Base-by-base conservation (phyloP, 2,888 invertebrate genomes). In the Acrobasis repandana region DNA sequence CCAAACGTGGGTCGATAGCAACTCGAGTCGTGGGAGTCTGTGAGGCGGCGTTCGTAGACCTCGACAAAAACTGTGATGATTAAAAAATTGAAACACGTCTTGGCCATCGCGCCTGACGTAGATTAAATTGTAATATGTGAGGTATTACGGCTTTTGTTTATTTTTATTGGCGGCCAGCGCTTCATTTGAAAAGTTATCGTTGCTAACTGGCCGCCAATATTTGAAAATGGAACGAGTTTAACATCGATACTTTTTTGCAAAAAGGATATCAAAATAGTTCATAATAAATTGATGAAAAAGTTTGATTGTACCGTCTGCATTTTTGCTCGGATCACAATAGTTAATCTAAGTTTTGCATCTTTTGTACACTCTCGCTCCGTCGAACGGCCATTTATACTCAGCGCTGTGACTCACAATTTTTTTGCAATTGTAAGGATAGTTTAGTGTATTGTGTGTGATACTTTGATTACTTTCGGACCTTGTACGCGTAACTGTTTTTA, bases 21-120 rank as follows among this genome's bases (percentile, higher is more conserved):
- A 18, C 54, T 58, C 49, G 43, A 38, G 38, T 16, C 38, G 54
- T 54, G 54, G 54, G 54, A 54, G 54, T 38, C 54, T 54, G 38
- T 38, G n/a, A 50, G 52, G 38, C 54, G 54, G 54, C 65, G 65
- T 64, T 59, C 65, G 50, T 64, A 64, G 65, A 60, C 60, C 60
- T 47, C 52, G n/a, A 52, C 52, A 60, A 60, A 60, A 60, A 60
- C 52, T 52, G 33, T 47, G 52, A 38, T 51, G 34, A 52, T 60
- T 47, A 52, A 52, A 52, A 60, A 58, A 49, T 49, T 38, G 18
- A 54, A 54, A 54, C 54, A 54, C 54, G 54, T 54, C 54, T 52
- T 54, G 38, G 20, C 54, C 38, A 54, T 54, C 54, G 38, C 36
- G 18, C 18, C 18, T 15, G 16, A 38, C 54, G 38, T 11, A 54